Evolutionary conservation across 1,140 invertebrate species (phyloP).

Genomic region (Laupala kohalensis): DNA sequence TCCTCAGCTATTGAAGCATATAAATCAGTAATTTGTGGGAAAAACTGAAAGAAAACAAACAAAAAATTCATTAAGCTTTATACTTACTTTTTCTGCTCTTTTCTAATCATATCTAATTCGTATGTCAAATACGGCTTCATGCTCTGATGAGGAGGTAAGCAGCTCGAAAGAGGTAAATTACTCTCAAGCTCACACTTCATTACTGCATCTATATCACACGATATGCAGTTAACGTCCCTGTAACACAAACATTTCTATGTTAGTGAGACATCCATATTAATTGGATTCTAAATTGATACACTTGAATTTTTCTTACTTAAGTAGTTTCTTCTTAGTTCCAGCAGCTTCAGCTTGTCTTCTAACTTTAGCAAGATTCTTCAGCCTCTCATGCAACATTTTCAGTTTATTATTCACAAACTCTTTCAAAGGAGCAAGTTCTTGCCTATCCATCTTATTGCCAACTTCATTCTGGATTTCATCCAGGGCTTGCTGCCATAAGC

Average conservation of each 20-base stretch:
- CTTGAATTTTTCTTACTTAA: conserved; percentile 35
- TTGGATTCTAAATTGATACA: not conserved
- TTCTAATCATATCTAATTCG: conserved; percentile 45
- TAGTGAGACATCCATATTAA: not conserved
- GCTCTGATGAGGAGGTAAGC: conserved; percentile 32
- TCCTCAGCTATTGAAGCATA: no score
- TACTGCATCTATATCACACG: conserved; percentile 53
- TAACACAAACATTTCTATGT: not conserved
- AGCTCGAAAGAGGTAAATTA: conserved; percentile 19
- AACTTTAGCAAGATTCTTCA: conserved; percentile 38
- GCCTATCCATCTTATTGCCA: conserved; percentile 49
- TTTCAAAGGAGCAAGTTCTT: conserved; percentile 47
- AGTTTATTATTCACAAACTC: conserved; percentile 49
- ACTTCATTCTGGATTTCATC: conserved; percentile 50
- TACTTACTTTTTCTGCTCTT: conserved; percentile 27
- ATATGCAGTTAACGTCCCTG: conserved; percentile 56
- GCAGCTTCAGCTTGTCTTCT: conserved; percentile 51
- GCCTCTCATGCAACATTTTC: conserved; percentile 42
- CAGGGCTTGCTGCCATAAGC: conserved; percentile 43
- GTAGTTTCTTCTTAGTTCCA: conserved; percentile 44
- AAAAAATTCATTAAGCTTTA: not conserved
- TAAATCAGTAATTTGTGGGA: not conserved
- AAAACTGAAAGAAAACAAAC: not conserved
- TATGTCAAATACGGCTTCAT: conserved; percentile 52
- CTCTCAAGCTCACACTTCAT: conserved; percentile 39